Evolutionary conservation across 2,797 vertebrate species (phyloP), one percentile per base, ranked within the genome.

Genomic region (Acanthis flammea): DNA sequence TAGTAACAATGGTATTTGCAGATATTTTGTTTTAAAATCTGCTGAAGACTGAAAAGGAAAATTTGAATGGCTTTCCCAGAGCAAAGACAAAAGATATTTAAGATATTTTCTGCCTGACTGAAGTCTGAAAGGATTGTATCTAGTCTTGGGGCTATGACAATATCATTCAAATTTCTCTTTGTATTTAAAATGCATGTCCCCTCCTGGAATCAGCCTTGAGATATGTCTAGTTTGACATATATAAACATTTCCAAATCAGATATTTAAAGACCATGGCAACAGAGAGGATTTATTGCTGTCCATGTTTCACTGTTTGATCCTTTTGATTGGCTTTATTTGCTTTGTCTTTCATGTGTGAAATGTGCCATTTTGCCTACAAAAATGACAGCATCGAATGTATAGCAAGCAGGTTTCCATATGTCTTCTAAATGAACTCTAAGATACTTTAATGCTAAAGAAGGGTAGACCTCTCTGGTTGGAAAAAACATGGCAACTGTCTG

Each of bases 281-380:
- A 77, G 42, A 73, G 17, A 85, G 35, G 25, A 84, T 72, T 92
- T 92, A 84, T 58, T 94, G 42, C 31, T 81, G 18, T 67, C 42
- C 17, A 13, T 72, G 55, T 88, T 88, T 86, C 83, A 47, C 86
- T 92, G 76, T 86, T 91, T 83, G 44, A 75, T 88, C 41, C 8
- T 88, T 80, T 86, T 41, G 28, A 75, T 86, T 81, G n/a, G 47
- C 23, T 95, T 72, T 82, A 72, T 92, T 92, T 90, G 39, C 66
- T 81, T 92, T 81, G 39, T 88, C 54, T 95, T 95, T 92, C 65
- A 44, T 74, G 65, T 62, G 17, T 86, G 62, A 94, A 84, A 94
- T 75, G 35, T 45, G 23, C n/a, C 58, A 37, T 30, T 83, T 90
- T 62, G 30, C 85, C 24, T 86, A 39, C 37, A 86, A 75, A 89